Base-by-base conservation (phyloP, 2,888 invertebrate genomes). In the Agrotis clavis region DNA sequence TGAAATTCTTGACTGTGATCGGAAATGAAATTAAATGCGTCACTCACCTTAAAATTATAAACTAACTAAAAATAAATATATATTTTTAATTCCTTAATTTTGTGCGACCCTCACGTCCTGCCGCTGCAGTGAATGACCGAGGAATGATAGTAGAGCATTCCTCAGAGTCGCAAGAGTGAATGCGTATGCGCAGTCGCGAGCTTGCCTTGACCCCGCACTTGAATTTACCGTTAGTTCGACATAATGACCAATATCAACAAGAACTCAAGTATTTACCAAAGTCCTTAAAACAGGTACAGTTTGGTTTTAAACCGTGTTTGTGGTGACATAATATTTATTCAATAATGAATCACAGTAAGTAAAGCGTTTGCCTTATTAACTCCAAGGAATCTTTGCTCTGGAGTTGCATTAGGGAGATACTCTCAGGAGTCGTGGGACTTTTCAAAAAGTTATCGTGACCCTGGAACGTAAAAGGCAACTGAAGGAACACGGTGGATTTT, bases 221-320 rank as follows among this genome's bases (percentile, higher is more conserved):
- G 90, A 87, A 85, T 91, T 87, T 94, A 94, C 95, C 94, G 95
- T 92, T 95, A 94, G 86, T 80, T 89, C 89, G 92, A 89, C 92
- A 91, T 91, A 89, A 91, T 91, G 89, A 91, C 91, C 92, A 91
- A 90, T 89, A 92, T 91, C 85, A 89, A 85, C 81, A 87, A 69
- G 65, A 67, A 67, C 71, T 73, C 71, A 63, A 79, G 67, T 74
- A 65, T 81, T 82, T 67, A 61, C 60, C 67, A 66, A 63, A 56
- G 81, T 77, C 75, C 77, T 81, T 63, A 3, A 54, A 54, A 63
- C 51, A 54, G 18, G 66, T 47, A 51, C 59, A 35, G 57, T 57
- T 59, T 64, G 35, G 4, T 57, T 13, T 64, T 47, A 51, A 68
- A 47, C 21, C 19, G 59, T 63, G 7, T 35, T n/a, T n/a, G 6